Evolutionary conservation across 2,888 invertebrate species (phyloP).

Genomic region (Autographa gamma): DNA sequence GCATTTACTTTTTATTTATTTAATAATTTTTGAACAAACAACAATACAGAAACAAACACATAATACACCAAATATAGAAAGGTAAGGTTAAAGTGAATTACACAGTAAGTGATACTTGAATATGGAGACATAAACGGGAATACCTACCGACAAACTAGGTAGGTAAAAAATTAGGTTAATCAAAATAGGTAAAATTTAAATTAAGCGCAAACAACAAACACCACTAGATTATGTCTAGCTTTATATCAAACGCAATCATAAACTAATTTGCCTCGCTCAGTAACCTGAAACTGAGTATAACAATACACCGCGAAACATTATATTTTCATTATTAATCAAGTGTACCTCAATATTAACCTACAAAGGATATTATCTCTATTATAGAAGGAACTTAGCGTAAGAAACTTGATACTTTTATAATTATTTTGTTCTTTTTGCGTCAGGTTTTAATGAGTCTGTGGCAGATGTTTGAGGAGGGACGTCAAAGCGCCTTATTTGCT

Average conservation of each 20-base stretch:
- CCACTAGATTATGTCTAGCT: neutral
- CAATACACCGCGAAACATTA: neutral
- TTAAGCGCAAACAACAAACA: too few species aligned
- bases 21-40: too few species aligned
- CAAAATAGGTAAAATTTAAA: too few species aligned
- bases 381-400: neutral
- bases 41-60: too few species aligned
- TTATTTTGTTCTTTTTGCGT: neutral
- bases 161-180: too few species aligned
- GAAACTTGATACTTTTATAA: neutral
- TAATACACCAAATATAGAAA: too few species aligned
- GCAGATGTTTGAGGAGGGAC: neutral
- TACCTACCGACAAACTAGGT: too few species aligned
- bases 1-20: too few species aligned
- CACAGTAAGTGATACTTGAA: too few species aligned
- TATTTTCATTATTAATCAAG: neutral
- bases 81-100: too few species aligned
- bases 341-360: neutral
- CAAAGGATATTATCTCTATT: neutral
- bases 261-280: neutral
- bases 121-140: too few species aligned
- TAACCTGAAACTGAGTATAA: neutral
- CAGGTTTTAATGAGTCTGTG: neutral
- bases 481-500: neutral
- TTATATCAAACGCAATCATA: neutral